These are phyloP conservation scores for Sceloporus undulatus DNA, from an alignment of 2,113 vertebrate species.

Conservation along the genomic window DNA sequence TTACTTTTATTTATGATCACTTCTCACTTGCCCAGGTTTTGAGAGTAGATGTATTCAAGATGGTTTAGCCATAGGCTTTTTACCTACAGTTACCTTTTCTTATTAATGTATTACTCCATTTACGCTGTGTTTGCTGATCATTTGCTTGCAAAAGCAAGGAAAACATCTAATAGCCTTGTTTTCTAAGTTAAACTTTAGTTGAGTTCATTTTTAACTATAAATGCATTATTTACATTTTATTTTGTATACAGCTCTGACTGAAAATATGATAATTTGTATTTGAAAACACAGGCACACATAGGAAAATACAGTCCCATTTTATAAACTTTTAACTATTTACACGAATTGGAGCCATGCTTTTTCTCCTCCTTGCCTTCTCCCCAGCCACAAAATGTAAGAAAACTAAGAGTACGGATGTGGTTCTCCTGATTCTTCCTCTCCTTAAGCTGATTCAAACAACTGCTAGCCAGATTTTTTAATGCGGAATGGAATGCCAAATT, in stretches of 20 bases:
- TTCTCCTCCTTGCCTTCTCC: not conserved
- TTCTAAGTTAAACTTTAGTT: not conserved
- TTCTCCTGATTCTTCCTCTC: not conserved
- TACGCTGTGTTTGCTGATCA: not conserved
- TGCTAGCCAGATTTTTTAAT: not conserved
- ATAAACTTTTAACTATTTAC: not conserved
- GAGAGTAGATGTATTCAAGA: too few species aligned
- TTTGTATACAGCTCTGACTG: not conserved
- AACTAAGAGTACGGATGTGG: not conserved
- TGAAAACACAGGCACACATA: not conserved
- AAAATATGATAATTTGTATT: not conserved
- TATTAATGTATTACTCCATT: slow-evolving; percentile 8
- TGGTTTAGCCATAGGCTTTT: too few species aligned
- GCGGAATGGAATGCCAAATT: not conserved
- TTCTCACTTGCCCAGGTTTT: not conserved
- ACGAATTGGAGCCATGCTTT: not conserved
- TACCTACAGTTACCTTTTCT: not conserved
- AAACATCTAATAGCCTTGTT: not conserved
- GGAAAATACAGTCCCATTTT: not conserved
- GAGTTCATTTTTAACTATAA: not conserved
- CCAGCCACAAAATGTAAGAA: not conserved
- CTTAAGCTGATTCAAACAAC: not conserved
- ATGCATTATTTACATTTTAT: slow-evolving; percentile 16
- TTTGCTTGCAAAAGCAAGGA: not conserved
- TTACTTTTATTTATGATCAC: too few species aligned